Percentiles rank a stretch among this genome's conserved stretches.
Conservation (phyloP, 2,888 invertebrate genomes). For the Bhutanitis thaidina region DNA sequence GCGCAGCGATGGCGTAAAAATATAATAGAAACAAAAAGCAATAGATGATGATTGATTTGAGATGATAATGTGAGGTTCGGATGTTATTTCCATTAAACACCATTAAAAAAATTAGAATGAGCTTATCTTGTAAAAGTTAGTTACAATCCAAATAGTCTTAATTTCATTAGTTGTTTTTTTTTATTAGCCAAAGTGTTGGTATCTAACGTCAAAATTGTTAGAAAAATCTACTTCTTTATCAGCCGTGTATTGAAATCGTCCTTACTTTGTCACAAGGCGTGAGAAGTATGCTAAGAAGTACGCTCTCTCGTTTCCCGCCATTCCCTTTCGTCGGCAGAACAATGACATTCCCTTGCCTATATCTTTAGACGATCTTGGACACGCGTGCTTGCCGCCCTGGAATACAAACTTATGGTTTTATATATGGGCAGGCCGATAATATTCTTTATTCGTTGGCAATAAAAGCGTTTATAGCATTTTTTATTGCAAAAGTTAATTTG, state of each 20-base stretch:
- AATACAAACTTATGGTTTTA: conserved; percentile 2
- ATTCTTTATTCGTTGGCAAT: conserved; percentile 1
- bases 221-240: too few relatives aligned
- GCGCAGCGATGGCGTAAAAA: too few relatives aligned
- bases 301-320: conserved; percentile 32
- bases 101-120: too few relatives aligned
- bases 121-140: too few relatives aligned
- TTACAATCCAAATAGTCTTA: too few relatives aligned
- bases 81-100: too few relatives aligned
- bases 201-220: too few relatives aligned
- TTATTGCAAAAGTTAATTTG: not conserved
- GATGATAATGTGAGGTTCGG: too few relatives aligned
- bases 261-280: conserved; percentile 28
- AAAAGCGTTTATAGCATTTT: not conserved
- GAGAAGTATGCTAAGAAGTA: conserved; percentile 39
- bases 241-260: not conserved
- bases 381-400: conserved; percentile 25
- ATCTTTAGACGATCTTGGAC: conserved; percentile 35
- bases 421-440: conserved; percentile 3
- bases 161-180: too few relatives aligned
- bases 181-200: too few relatives aligned
- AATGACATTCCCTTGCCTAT: conserved; percentile 39
- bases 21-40: too few relatives aligned
- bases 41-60: too few relatives aligned
- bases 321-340: conserved; percentile 42